Conservation (phyloP, 2,113 vertebrate genomes). For the Phaethon lepturus region DNA sequence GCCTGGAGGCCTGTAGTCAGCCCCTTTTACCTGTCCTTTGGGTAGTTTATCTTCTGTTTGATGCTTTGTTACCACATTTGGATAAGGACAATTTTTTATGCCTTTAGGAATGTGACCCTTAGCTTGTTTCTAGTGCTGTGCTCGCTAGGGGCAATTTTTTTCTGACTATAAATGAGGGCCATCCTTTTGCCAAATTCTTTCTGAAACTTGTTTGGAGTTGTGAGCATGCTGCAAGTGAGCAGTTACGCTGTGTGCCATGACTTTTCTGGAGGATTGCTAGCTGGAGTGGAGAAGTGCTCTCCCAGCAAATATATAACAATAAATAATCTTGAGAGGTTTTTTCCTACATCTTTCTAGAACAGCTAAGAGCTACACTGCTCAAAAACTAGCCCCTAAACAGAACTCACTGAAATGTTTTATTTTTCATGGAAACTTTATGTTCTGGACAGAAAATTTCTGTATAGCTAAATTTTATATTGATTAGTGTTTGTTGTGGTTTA, state of each 20-base stretch:
- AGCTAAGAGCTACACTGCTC: not conserved
- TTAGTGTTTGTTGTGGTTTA: not conserved
- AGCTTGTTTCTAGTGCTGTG: not conserved
- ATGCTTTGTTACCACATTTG: not conserved
- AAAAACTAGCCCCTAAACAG: not conserved
- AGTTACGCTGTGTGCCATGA: rapidly evolving
- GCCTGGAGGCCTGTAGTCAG: not conserved
- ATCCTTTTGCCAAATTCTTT: not conserved
- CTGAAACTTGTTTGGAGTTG: not conserved
- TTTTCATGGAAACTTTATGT: not conserved
- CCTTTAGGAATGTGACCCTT: not conserved
- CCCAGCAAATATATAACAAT: not conserved
- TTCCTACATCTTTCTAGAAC: not conserved
- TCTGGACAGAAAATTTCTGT: not conserved
- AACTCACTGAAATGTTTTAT: not conserved
- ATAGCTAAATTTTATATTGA: not conserved
- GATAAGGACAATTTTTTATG: not conserved
- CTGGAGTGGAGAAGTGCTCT: not conserved
- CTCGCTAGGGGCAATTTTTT: rapidly evolving
- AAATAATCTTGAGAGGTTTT: not conserved
- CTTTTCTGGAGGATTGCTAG: not conserved
- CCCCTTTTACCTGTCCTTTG: not conserved
- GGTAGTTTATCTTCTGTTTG: not conserved
- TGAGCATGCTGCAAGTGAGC: not conserved
- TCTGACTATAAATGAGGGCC: not conserved